Evolutionary conservation across 2,888 invertebrate genomes (phyloP).

Genomic region (Ariolimax columbianus): DNA sequence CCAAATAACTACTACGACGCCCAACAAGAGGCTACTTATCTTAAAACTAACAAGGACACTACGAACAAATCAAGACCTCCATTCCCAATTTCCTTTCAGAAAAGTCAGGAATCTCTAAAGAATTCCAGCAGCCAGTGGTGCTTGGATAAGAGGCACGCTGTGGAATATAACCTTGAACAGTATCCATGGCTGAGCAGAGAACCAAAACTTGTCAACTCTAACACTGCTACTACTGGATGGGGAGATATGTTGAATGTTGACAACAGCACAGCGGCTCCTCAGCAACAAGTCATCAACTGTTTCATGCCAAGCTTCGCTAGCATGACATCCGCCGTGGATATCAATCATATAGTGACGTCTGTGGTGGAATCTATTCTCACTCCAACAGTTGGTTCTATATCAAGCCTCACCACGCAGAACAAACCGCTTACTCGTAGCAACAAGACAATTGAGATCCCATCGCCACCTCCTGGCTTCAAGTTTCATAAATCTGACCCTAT

Average conservation of each 20-base stretch:
- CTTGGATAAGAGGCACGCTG: neutral
- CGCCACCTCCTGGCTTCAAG: constrained; percentile 42
- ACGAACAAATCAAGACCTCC: neutral
- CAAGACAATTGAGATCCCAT: constrained; percentile 9
- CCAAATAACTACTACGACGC: neutral
- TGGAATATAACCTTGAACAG: neutral
- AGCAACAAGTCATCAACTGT: neutral
- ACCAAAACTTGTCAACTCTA: neutral
- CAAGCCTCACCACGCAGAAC: neutral
- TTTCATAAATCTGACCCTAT: constrained; percentile 1
- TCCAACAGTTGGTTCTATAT: constrained; percentile 8
- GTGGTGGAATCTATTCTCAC: constrained; percentile 40
- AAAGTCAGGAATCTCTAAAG: neutral
- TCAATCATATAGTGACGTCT: constrained; percentile 46
- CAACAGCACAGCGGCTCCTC: neutral
- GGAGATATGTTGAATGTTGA: neutral
- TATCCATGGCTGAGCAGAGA: constrained; percentile 1
- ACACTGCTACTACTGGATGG: neutral
- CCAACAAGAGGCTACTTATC: neutral
- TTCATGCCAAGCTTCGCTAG: constrained; percentile 47
- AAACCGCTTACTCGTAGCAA: neutral
- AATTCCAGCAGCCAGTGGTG: neutral
- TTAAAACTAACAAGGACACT: neutral
- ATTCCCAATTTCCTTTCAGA: neutral
- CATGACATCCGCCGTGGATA: constrained; percentile 39